phyloP scores from a whole-genome alignment of 2,113 vertebrate genomes.

The Synodontis membranacea region DNA sequence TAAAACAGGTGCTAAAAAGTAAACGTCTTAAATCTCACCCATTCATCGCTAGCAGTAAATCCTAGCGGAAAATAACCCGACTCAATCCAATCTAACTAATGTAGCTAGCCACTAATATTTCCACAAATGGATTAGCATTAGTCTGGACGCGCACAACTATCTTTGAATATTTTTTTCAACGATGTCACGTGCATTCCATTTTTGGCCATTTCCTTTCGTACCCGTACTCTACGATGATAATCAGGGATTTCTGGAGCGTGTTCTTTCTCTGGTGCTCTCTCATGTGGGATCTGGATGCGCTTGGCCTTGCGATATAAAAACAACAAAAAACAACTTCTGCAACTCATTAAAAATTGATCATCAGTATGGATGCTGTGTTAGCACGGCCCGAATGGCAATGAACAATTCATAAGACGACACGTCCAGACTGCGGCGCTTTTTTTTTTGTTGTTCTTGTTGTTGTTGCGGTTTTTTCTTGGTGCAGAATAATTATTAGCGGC shows the following conservation, averaged over 20 bases:
- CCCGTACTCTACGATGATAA: neutral
- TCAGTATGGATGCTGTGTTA: neutral
- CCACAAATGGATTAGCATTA: no score
- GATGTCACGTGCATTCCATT: neutral
- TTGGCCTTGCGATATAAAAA: neutral
- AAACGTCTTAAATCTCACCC: no score
- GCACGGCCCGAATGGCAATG: neutral
- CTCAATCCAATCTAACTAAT: no score
- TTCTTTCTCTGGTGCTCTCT: neutral
- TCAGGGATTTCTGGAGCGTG: neutral
- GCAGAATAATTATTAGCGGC: neutral
- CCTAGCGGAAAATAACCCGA: no score
- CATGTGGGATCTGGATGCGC: neutral
- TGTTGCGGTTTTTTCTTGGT: neutral
- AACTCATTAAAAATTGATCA: slow-evolving; percentile 12
- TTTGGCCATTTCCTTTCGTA: neutral
- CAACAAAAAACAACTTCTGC: neutral
- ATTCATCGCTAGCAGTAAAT: no score
- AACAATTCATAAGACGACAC: neutral
- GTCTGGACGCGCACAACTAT: no score
- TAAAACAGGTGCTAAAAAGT: no score
- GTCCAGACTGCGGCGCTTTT: neutral
- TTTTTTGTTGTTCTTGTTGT: no score
- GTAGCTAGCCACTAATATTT: no score
- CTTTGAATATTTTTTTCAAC: no score